phyloP scores from a whole-genome alignment of 2,797 vertebrate genomes.

The Siniperca scherzeri region DNA sequence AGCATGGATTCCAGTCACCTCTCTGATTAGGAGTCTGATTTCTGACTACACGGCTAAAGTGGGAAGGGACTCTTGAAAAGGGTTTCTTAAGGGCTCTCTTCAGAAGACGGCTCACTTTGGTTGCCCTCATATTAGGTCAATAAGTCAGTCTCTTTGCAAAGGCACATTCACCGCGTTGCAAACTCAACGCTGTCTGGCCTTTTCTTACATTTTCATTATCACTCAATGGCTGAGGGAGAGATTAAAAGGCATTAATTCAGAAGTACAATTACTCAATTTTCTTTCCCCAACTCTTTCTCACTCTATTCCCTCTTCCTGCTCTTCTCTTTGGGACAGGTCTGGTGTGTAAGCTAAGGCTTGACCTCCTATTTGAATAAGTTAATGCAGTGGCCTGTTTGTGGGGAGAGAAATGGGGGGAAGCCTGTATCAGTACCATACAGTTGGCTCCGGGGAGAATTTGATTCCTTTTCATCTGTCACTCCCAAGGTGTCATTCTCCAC shows the following conservation, averaged over 20 bases:
- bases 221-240: conserved; percentile 62
- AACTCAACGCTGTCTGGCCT: conserved; percentile 33
- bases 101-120: conserved; percentile 41
- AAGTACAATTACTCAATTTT: conserved; percentile 89
- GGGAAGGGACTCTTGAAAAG: conserved; percentile 37
- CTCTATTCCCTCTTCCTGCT: conserved; percentile 73
- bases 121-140: conserved; percentile 63
- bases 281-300: conserved; percentile 43
- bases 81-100: conserved; percentile 53
- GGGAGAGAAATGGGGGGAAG: conserved; percentile 77
- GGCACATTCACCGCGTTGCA: conserved; percentile 45
- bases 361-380: conserved; percentile 94
- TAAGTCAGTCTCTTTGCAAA: conserved; percentile 50
- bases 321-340: conserved; percentile 84
- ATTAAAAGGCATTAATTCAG: conserved; percentile 92
- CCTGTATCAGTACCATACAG: conserved; percentile 92
- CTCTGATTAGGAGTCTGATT: conserved; percentile 52
- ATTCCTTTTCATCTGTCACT: conserved; percentile 92
- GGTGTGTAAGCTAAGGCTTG: conserved; percentile 87
- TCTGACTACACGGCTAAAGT: conserved; percentile 21
- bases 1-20: conserved; percentile 20
- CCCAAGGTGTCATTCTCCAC: conserved; percentile 92
- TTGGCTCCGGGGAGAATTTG: conserved; percentile 90
- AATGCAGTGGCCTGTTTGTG: conserved; percentile 89
- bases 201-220: conserved; percentile 70